phyloP scores from a whole-genome alignment of 2,113 vertebrate genomes.

The Python bivittatus region DNA sequence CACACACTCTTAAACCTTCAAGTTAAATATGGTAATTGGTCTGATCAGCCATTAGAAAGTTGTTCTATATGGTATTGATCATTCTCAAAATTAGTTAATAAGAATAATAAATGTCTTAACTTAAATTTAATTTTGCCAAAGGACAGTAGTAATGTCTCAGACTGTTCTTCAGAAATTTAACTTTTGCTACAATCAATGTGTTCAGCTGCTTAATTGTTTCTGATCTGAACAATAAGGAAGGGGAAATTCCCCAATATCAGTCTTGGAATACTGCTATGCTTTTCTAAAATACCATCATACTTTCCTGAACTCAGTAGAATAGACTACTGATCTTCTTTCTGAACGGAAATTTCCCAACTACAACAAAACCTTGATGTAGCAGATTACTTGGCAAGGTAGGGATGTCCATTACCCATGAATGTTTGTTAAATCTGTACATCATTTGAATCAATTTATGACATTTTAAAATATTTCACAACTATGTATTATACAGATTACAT shows the following conservation, averaged over 20 bases:
- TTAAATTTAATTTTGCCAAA: not conserved
- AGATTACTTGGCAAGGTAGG: not conserved
- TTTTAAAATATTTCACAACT: not conserved
- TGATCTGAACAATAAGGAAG: not conserved
- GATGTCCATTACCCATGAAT: not conserved
- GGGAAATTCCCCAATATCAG: fast-evolving
- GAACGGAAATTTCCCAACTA: not conserved
- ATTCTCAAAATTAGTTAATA: not conserved
- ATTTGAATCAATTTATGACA: not conserved
- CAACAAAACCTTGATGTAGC: not conserved
- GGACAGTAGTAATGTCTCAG: not conserved
- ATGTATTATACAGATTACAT: not conserved
- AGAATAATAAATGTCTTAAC: conserved; percentile 22
- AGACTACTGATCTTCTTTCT: not conserved
- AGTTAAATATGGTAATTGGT: fast-evolving
- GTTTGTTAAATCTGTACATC: not conserved
- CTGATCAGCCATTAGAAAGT: fast-evolving
- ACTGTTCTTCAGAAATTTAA: fast-evolving
- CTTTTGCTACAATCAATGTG: fast-evolving
- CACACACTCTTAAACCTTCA: not conserved
- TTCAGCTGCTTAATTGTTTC: not conserved
- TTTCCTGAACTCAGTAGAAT: not conserved
- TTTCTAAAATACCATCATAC: not conserved
- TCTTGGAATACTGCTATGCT: not conserved
- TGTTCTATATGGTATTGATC: fast-evolving